Evolutionary conservation across 1,140 invertebrate species (phyloP), one percentile per base, ranked within the genome.

Genomic region (Atta cephalotes): DNA sequence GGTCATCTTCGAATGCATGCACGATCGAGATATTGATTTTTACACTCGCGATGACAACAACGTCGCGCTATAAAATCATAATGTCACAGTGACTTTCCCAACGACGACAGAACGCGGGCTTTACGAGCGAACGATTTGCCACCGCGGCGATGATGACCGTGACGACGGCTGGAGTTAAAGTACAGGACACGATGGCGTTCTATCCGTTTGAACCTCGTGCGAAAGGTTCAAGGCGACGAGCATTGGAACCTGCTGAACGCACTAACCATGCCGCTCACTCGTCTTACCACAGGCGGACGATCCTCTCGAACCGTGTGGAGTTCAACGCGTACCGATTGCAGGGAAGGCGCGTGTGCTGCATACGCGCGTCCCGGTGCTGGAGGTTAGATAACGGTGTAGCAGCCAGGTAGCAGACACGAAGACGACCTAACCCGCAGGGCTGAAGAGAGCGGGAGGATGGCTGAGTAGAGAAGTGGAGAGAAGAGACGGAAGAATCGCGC

Each of bases 371-470:
- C 86, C 74, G 80, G 72, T 87, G 87, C 77, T 77, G 89, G 92
- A 95, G 94, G 94, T 95, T 94, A 94, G 94, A 89, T 95, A 95
- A 95, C 94, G 94, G 94, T 95, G 92, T 90, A 88, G 85, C 91
- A 91, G 93, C 92, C 93, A 92, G 92, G 92, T 91, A 93, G 92
- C 92, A 92, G 94, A 93, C 92, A 94, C 92, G 91, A 91, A 90
- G 92, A 90, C 92, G 90, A 91, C 90, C 86, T 90, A 91, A 92
- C 70, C 65, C 84, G 89, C 86, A 84, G 84, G 84, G 70, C 72
- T 58, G 60, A 79, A 56, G 89, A 88, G 70, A 85, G 76, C 63
- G 56, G 85, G 87, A 88, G 66, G 66, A 65, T 21, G 60, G 39
- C 74, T n/a, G 58, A 56, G 74, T 21, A 77, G 62, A 28, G 62